Evolutionary conservation across 2,888 invertebrate species (phyloP), one percentile per base, ranked within the genome.

Genomic region (Dermolepida albohirtum): DNA sequence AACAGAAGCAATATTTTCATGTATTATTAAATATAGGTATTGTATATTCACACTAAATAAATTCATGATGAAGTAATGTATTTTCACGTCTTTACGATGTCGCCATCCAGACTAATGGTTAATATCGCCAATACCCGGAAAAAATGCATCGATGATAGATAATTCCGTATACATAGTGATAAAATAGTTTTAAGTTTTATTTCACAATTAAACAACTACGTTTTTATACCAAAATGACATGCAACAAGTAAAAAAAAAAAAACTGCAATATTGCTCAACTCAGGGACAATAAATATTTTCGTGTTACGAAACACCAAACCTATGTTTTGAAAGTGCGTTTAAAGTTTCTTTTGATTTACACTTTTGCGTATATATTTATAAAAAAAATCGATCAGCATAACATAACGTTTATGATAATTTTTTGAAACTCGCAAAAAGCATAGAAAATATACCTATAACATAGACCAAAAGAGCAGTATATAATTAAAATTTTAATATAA

Each of bases 221-320:
- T 43, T 34, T 34, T 6, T 7, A 10, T 10, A 8, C 10, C 34
- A 2, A 10, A 34, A 34, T 10, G 10, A 34, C 34, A 34, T 29
- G 6, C 34, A 34, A 34, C 34, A 34, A 29, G 34, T 8, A 34
- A 34, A 34, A n/a, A n/a, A n/a, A n/a, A n/a, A n/a, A n/a, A 34
- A 34, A 34, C 34, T 34, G 34, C 27, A 47, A 62, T 62, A 62
- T 47, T 62, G 59, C 59, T 62, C 59, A 62, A 62, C 59, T 62
- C 59, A 62, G 59, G 59, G 59, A 62, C 59, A 62, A 62, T 62
- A 62, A n/a, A 62, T 34, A 29, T 44, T 47, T 62, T 47, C 49
- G 1, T 49, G 11, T 16, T 14, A 49, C 11, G n/a, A 5, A 50
- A 22, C n/a, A 17, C 17, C 27, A n/a, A 27, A 22, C 27, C 12